phyloP scores from a whole-genome alignment of 2,888 invertebrate species.

The Himalopsyche kuldschensis region DNA sequence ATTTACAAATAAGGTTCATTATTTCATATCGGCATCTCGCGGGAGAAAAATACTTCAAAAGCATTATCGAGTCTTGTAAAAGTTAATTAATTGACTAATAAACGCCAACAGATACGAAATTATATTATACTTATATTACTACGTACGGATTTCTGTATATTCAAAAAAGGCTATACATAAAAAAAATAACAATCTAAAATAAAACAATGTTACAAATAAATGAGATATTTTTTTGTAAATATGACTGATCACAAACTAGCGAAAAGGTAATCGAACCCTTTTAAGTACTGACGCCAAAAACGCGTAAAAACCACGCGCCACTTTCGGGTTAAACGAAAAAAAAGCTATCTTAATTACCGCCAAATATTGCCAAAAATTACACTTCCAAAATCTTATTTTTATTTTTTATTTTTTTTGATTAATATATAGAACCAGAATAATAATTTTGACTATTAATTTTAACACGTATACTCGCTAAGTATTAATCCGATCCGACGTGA shows the following conservation, averaged over 20 bases:
- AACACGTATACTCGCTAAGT: slow-evolving; percentile 40
- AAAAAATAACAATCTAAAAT: slow-evolving; percentile 44
- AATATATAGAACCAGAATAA: slow-evolving; percentile 38
- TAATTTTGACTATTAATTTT: slow-evolving; percentile 40
- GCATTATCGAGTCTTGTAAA: slow-evolving; percentile 38
- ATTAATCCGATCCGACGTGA: slow-evolving; percentile 27
- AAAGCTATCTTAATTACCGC: slow-evolving; percentile 29
- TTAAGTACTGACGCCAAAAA: slow-evolving; percentile 26
- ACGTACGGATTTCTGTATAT: slow-evolving; percentile 28
- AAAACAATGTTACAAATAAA: not conserved
- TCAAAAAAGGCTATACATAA: slow-evolving; percentile 29
- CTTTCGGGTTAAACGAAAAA: slow-evolving; percentile 12
- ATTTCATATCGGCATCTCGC: slow-evolving; percentile 37
- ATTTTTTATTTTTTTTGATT: slow-evolving; percentile 29
- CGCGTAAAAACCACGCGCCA: not conserved
- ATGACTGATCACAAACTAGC: slow-evolving; percentile 19
- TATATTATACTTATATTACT: slow-evolving; percentile 31
- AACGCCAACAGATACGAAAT: slow-evolving; percentile 23
- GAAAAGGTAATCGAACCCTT: slow-evolving; percentile 14
- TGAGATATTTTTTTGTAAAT: slow-evolving; percentile 8
- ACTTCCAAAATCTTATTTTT: slow-evolving; percentile 34
- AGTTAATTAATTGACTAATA: slow-evolving; percentile 39
- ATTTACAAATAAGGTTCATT: slow-evolving; percentile 39
- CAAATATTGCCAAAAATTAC: slow-evolving; percentile 37
- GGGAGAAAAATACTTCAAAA: slow-evolving; percentile 39